phyloP scores from a whole-genome alignment of 2,797 vertebrate genomes.

The Hippoglossus hippoglossus region DNA sequence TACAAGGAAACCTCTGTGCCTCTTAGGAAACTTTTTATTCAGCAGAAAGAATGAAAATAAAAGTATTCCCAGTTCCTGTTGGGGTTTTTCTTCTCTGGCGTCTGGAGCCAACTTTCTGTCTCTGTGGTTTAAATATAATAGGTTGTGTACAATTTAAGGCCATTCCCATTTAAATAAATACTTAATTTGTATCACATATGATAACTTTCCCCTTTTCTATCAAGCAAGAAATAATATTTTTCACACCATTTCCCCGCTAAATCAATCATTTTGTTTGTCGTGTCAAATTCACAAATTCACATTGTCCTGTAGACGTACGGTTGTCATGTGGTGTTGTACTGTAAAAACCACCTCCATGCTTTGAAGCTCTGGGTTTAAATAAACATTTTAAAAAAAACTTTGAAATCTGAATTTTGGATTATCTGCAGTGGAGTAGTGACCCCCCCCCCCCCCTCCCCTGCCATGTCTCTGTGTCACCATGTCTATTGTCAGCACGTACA shows the following conservation, averaged over 20 bases:
- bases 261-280: neutral
- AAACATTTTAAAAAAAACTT: constrained; percentile 30
- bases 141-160: constrained; percentile 22
- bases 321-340: neutral
- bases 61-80: neutral
- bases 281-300: neutral
- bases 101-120: constrained; percentile 13
- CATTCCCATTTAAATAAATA: constrained; percentile 47
- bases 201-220: constrained; percentile 8
- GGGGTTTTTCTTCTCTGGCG: constrained; percentile 9
- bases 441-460: constrained; percentile 13
- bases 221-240: neutral
- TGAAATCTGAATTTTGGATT: constrained; percentile 38
- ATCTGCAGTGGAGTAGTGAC: constrained; percentile 13
- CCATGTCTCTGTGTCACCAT: constrained; percentile 33
- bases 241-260: neutral
- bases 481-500: constrained; percentile 40
- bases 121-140: constrained; percentile 37
- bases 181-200: constrained; percentile 14
- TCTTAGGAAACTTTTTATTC: constrained; percentile 18
- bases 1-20: constrained; percentile 30
- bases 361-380: constrained; percentile 34
- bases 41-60: constrained; percentile 16
- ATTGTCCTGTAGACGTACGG: neutral
- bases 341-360: constrained; percentile 19